Conservation (phyloP, 1,140 invertebrate genomes). For the Drosophila persimilis region DNA sequence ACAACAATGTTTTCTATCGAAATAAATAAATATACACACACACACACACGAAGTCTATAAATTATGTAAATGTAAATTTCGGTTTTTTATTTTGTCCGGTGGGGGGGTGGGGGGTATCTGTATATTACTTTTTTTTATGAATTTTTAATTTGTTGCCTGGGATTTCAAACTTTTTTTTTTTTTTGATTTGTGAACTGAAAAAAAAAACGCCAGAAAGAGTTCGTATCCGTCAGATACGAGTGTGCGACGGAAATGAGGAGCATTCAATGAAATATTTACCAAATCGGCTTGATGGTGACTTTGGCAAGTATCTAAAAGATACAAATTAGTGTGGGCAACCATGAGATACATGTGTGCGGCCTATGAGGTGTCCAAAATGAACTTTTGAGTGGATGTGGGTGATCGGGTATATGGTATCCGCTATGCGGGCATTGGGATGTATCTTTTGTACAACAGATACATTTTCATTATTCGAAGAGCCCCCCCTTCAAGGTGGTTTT, state of each 20-base stretch:
- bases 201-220: background rate
- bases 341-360: too few species aligned
- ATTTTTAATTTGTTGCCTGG: constrained; percentile 70
- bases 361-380: too few species aligned
- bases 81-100: constrained; percentile 36
- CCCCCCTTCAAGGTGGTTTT: too few species aligned
- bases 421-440: background rate
- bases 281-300: constrained; percentile 10
- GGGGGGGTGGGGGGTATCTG: background rate
- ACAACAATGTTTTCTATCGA: constrained; percentile 55
- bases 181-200: constrained; percentile 63
- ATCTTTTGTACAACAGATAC: too few species aligned
- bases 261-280: constrained; percentile 28
- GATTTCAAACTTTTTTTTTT: background rate
- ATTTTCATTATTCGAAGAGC: too few species aligned
- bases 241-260: background rate
- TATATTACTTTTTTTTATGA: constrained; percentile 61
- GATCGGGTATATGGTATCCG: too few species aligned
- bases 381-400: too few species aligned
- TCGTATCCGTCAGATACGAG: background rate
- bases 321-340: constrained; percentile 23
- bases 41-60: constrained; percentile 57
- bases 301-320: constrained; percentile 8
- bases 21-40: constrained; percentile 42
- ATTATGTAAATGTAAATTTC: constrained; percentile 72